Base-by-base conservation (phyloP, 2,888 invertebrate species). In the Metellina segmentata region DNA sequence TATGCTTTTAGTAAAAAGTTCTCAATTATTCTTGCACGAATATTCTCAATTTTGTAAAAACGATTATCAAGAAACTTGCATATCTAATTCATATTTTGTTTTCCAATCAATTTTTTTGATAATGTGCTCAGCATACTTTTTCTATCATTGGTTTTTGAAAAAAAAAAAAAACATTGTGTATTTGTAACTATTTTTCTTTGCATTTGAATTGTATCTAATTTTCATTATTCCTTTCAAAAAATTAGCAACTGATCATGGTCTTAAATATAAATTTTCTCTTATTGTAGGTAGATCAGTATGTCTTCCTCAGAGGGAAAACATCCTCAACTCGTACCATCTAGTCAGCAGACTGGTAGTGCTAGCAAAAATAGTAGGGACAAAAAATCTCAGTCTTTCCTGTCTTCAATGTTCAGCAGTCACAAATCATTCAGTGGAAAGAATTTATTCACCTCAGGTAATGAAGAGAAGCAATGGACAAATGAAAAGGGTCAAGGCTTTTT, bases 401-500 rank as follows among this genome's bases (percentile, higher is more conserved):
- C 92, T 13, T 89, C 92, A 9, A 86, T 92, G 16, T 92, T 92
- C 71, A 92, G 85, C 48, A 78, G 61, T 49, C 89, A 89, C 51
- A 85, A 85, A 51, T 13, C 92, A 49, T 92, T 92, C 53, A 77
- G 72, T n/a, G 75, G 81, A 11, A 92, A 89, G 19, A 81, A 72
- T n/a, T 20, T 92, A 0, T 89, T 92, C 61, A 52, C 48, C n/a
- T 49, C 81, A 19, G 53, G 74, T 53, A 61, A n/a, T 70, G 92
- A 92, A 13, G 89, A 85, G 8, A 92, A 92, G 19, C 89, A 89
- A n/a, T 90, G 91, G 89, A 91, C 85, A 16, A 86, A 85, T 61
- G 93, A 92, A 69, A 93, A 93, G 81, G 94, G 94, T 7, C 94
- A 94, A 9, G 93, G 94, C 70, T 94, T 94, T 92, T 94, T 94